Conservation (phyloP, 2,113 vertebrate species). For the Anolis sagrei region DNA sequence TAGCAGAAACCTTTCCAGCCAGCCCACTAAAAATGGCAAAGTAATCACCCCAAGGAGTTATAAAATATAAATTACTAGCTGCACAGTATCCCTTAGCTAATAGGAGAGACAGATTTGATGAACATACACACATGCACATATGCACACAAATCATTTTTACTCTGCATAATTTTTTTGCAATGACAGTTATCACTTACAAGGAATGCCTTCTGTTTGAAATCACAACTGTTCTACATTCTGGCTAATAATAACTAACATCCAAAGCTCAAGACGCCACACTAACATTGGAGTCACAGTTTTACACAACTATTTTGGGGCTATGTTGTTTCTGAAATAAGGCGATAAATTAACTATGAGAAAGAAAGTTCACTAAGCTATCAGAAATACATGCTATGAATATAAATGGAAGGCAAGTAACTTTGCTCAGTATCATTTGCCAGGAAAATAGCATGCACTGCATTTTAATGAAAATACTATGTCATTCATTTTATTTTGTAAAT, state of each 20-base stretch:
- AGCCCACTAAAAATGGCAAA: not conserved
- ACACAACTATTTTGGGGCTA: not conserved
- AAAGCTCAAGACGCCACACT: not conserved
- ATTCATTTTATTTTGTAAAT: not conserved
- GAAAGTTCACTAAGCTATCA: not conserved
- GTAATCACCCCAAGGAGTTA: not conserved
- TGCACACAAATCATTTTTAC: not conserved
- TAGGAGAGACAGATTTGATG: not conserved
- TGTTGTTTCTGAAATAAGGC: not conserved
- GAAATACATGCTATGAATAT: not conserved
- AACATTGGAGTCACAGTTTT: not conserved
- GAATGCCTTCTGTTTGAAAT: not conserved
- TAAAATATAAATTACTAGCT: not conserved
- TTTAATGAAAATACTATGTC: not conserved
- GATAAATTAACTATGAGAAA: not conserved
- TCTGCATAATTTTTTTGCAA: not conserved
- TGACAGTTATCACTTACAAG: not conserved
- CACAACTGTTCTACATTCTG: accelerated
- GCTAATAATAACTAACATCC: not conserved
- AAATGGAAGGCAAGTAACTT: not conserved
- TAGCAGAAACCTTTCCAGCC: not conserved
- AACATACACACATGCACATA: not conserved
- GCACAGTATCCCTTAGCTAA: not conserved
- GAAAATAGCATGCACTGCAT: not conserved
- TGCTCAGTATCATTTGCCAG: not conserved